Evolutionary conservation across 2,888 invertebrate species (phyloP), one percentile per base, ranked within the genome.

Genomic region (Tillus elongatus): DNA sequence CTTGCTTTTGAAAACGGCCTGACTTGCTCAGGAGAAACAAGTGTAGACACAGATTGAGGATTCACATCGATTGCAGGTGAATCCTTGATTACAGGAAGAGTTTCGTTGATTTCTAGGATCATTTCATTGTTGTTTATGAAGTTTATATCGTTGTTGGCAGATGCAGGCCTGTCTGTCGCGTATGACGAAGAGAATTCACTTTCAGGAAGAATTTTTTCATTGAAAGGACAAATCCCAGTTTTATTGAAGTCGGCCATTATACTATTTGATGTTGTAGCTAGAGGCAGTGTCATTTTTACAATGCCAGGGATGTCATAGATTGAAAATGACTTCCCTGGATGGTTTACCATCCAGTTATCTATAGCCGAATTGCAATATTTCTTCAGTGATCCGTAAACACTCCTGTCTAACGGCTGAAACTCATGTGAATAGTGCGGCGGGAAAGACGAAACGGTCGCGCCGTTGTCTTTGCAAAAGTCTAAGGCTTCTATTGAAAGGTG

Each of bases 361-460:
- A n/a, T n/a, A n/a, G n/a, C n/a, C n/a, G n/a, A n/a, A n/a, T n/a
- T n/a, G n/a, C n/a, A n/a, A n/a, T n/a, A n/a, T n/a, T n/a, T n/a
- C n/a, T n/a, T n/a, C n/a, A n/a, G n/a, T n/a, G n/a, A n/a, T n/a
- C n/a, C n/a, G n/a, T n/a, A n/a, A n/a, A n/a, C n/a, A n/a, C n/a
- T n/a, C n/a, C n/a, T n/a, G n/a, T n/a, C n/a, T n/a, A n/a, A n/a
- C n/a, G n/a, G n/a, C n/a, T n/a, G n/a, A n/a, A n/a, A n/a, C n/a
- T n/a, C n/a, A n/a, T n/a, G n/a, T n/a, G n/a, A n/a, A n/a, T n/a
- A 38, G 30, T 47, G 48, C 4, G 45, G 45, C 4, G 47, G 46
- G 19, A 45, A 45, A 9, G 43, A 39, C 11, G 39, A 37, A 16
- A 43, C 13, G 4, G 28, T 37, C 4, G 43, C 36, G 8, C 42